A percentile compares a stretch with the other conserved stretches of the same genome.
These are phyloP conservation scores for Choreutis nemorana DNA, from an alignment of 2,888 invertebrate genomes.

Conservation along the genomic window DNA sequence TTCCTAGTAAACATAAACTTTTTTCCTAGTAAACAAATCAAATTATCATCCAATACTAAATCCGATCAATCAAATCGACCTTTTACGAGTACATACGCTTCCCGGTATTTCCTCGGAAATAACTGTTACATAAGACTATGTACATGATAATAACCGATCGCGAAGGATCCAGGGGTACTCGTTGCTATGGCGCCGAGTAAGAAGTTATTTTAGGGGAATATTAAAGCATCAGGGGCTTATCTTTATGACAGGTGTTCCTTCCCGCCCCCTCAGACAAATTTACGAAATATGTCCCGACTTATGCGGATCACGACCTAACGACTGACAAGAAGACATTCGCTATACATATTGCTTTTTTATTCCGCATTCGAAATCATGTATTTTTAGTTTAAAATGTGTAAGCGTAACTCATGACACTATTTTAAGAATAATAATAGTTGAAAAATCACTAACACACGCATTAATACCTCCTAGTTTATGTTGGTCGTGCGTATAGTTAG, in stretches of 20 bases:
- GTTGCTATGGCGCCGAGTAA: constrained; percentile 60
- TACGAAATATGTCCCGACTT: constrained; percentile 58
- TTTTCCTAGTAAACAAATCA: too few species aligned
- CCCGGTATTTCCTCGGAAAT: constrained; percentile 5
- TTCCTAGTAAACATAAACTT: too few species aligned
- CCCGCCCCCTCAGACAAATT: constrained; percentile 50
- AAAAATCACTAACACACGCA: too few species aligned
- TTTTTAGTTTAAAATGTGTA: constrained; percentile 16
- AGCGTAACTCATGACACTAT: constrained; percentile 17
- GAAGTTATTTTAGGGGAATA: constrained; percentile 65
- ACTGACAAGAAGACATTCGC: constrained; percentile 12
- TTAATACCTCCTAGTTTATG: too few species aligned
- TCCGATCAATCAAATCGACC: too few species aligned
- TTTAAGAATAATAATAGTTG: too few species aligned
- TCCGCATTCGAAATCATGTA: too few species aligned
- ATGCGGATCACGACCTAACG: constrained; percentile 45
- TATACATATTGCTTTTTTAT: too few species aligned
- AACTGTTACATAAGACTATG: constrained; percentile 20
- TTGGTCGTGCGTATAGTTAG: too few species aligned
- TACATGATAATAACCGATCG: constrained; percentile 18
- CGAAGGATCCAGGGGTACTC: constrained; percentile 23
- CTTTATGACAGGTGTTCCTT: constrained; percentile 64
- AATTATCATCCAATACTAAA: too few species aligned
- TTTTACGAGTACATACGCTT: constrained; percentile 7
- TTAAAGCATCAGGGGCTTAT: constrained; percentile 61